These are phyloP conservation scores for Epizoanthus illoricatus DNA, from an alignment of 92 coral and sea anemone genomes.

Conservation along the genomic window DNA sequence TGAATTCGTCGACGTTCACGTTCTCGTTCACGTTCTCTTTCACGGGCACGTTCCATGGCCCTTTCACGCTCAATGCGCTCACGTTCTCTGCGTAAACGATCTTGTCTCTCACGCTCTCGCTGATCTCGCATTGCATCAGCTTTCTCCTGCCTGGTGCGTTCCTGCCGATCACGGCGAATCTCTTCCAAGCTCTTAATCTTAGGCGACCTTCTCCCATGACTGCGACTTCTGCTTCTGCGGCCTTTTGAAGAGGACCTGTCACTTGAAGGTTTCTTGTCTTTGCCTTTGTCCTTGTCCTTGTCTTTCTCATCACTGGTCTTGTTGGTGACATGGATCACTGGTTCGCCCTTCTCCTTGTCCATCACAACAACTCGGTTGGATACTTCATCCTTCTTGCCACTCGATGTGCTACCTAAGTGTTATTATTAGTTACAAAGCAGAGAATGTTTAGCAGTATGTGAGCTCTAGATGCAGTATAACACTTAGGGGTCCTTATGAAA, in stretches of 20 bases:
- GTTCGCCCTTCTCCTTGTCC: constrained; percentile 69
- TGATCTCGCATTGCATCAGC: constrained; percentile 81
- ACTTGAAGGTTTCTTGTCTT: constrained; percentile 49
- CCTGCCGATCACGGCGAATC: constrained; percentile 84
- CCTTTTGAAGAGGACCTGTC: constrained; percentile 46
- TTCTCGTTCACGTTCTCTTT: constrained; percentile 87
- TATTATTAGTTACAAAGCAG: constrained; percentile 41
- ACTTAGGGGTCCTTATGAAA: constrained; percentile 5
- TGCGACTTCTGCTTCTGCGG: constrained; percentile 55
- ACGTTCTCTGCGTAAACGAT: constrained; percentile 91
- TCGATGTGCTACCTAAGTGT: constrained; percentile 37
- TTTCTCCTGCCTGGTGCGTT: constrained; percentile 75
- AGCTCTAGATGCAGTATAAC: constrained; percentile 16
- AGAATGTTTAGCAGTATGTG: constrained; percentile 20
- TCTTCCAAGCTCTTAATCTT: constrained; percentile 90
- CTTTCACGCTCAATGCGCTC: constrained; percentile 94
- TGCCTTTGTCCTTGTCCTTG: constrained; percentile 47
- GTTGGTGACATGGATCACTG: constrained; percentile 48
- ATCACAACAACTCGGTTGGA: constrained; percentile 58
- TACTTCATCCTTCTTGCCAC: constrained; percentile 33
- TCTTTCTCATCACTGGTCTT: constrained; percentile 67
- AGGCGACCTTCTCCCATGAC: constrained; percentile 61
- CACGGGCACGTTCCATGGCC: constrained; percentile 87
- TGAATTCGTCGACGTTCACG: constrained; percentile 89
- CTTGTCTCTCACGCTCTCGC: constrained; percentile 92